phyloP scores from a whole-genome alignment of 2,888 invertebrate genomes.

The Drosophila mulleri region DNA sequence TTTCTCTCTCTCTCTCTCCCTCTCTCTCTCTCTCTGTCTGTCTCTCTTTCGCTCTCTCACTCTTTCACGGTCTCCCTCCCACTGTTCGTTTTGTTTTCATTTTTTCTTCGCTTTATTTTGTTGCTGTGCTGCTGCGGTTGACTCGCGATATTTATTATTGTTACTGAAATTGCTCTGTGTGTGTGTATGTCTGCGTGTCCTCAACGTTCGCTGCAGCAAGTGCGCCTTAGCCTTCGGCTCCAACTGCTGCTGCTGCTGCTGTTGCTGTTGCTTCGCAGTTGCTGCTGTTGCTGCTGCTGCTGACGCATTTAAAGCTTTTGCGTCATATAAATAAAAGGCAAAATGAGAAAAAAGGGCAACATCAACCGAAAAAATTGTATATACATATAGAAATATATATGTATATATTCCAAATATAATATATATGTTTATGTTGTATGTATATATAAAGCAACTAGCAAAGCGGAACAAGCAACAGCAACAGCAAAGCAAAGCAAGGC shows the following conservation, averaged over 20 bases:
- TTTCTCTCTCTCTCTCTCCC: background rate
- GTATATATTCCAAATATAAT: background rate
- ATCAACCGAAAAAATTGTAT: slow-evolving; percentile 24
- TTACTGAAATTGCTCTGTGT: slow-evolving; percentile 72
- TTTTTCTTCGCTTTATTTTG: slow-evolving; percentile 27
- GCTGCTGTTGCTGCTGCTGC: slow-evolving; percentile 48
- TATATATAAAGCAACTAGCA: slow-evolving; percentile 53
- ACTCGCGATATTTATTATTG: slow-evolving; percentile 79
- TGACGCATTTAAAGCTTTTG: slow-evolving; percentile 79
- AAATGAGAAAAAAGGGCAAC: slow-evolving; percentile 50
- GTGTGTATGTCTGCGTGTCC: slow-evolving; percentile 44
- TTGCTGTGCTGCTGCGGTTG: slow-evolving; percentile 72
- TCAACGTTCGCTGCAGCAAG: slow-evolving; percentile 29
- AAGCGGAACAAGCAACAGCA: slow-evolving; percentile 64
- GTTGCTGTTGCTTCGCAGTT: slow-evolving; percentile 22
- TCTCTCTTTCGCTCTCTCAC: background rate
- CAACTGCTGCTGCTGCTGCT: slow-evolving; percentile 7
- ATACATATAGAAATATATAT: background rate
- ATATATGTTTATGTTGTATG: background rate
- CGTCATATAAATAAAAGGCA: slow-evolving; percentile 75
- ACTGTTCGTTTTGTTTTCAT: slow-evolving; percentile 8
- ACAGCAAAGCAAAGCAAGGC: slow-evolving; percentile 15
- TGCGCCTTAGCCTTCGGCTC: slow-evolving; percentile 20
- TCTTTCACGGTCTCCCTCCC: background rate
- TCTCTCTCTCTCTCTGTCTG: background rate